Base-by-base conservation (phyloP, 2,797 vertebrate genomes). In the Pangasius krempfi region DNA sequence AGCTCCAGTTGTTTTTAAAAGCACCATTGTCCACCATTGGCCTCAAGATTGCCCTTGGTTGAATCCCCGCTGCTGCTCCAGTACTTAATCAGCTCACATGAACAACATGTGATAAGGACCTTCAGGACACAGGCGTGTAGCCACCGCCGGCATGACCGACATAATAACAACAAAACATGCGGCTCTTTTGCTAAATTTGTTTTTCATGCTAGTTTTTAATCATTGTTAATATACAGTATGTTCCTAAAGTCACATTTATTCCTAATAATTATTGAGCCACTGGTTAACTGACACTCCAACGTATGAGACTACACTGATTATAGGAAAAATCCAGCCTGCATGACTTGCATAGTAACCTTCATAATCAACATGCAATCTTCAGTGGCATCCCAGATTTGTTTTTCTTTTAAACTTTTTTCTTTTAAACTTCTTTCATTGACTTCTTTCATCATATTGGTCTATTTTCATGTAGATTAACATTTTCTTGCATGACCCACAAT, bases 31-130 rank as follows among this genome's bases (percentile, higher is more conserved):
- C 62, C 76, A 79, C 25, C 44, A 47, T 76, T 80, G 30, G 60
- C 86, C 86, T 79, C 76, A 16, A 73, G 86, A 80, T n/a, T 56
- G 86, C 86, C 86, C 62, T 80, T 6, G 86, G 75, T 87, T 27
- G 12, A 66, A 87, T 87, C 60, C 47, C 62, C 12, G 8, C 30
- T 52, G n/a, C 56, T 54, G 75, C 33, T 27, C n/a, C 75, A 66
- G 44, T 54, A 87, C 62, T 80, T 54, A 60, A 80, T 66, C 75
- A 80, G 58, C 75, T 76, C 72, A 30, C 12, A 22, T 50, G 85
- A 79, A 27, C n/a, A 50, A 22, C 60, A 68, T 80, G 44, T 54
- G 47, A 52, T 68, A 9, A 68, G 86, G 25, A 22, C n/a, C 44
- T 64, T 79, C 44, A 86, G 75, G 73, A 79, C 64, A 54, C 64